A percentile compares a stretch with the other conserved stretches of the same genome.
These are phyloP conservation scores for Pterocles gutturalis DNA, from an alignment of 2,113 vertebrate genomes.

Conservation along the genomic window DNA sequence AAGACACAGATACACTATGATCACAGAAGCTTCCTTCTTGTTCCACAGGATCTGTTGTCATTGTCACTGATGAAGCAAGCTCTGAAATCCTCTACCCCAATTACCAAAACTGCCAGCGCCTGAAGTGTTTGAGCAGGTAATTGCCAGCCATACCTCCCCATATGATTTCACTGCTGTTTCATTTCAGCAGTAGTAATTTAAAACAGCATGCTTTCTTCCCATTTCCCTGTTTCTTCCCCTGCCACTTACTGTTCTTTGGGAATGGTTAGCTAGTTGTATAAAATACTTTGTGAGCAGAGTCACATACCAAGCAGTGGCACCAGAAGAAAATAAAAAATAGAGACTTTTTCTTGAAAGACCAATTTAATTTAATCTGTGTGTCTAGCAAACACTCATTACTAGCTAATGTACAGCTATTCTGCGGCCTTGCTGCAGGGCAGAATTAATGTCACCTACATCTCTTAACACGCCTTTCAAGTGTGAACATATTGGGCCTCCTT, in stretches of 20 bases:
- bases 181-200: conserved; percentile 5
- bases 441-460: conserved; percentile 32
- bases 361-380: conserved; percentile 3
- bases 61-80: conserved; percentile 84
- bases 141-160: background rate
- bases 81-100: conserved; percentile 96
- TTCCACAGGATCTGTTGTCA: conserved; percentile 80
- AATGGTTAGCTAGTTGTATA: background rate
- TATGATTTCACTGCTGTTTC: background rate
- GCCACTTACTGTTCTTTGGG: background rate
- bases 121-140: conserved; percentile 84
- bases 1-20: background rate
- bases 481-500: conserved; percentile 11
- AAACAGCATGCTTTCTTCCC: background rate
- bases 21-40: background rate
- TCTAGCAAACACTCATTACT: conserved; percentile 22
- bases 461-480: conserved; percentile 5
- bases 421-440: background rate
- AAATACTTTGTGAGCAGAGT: background rate
- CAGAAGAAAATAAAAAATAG: background rate
- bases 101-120: conserved; percentile 82
- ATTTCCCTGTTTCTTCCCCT: background rate
- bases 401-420: conserved; percentile 5
- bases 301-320: background rate
- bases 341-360: background rate